Evolutionary conservation across 2,888 invertebrate genomes (phyloP).

Genomic region (Harmothoe impar): DNA sequence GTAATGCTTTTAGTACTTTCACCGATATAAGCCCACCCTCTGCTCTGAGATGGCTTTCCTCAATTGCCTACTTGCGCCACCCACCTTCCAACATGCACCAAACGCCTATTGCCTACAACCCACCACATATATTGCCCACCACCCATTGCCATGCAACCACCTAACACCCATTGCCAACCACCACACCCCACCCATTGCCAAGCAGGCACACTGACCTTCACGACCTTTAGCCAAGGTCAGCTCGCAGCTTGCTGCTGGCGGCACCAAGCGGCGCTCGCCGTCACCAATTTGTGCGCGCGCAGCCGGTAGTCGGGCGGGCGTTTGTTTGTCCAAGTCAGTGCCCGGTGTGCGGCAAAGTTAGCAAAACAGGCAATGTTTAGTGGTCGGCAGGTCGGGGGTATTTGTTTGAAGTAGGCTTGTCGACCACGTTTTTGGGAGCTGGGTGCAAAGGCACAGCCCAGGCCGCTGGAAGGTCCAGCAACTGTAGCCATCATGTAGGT

Average conservation of each 20-base stretch:
- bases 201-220: neutral
- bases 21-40: too few relatives aligned
- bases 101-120: too few relatives aligned
- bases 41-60: too few relatives aligned
- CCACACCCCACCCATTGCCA: too few relatives aligned
- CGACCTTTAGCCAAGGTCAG: constrained; percentile 17
- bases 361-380: constrained; percentile 22
- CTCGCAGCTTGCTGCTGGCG: neutral
- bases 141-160: too few relatives aligned
- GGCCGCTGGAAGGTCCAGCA: neutral
- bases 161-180: too few relatives aligned
- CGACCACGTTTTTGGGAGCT: neutral
- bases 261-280: constrained; percentile 24
- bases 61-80: too few relatives aligned
- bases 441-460: neutral
- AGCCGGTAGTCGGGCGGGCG: neutral
- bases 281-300: constrained; percentile 30
- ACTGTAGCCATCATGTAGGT: neutral
- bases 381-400: neutral
- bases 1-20: too few relatives aligned
- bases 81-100: too few relatives aligned
- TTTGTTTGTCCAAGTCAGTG: constrained; percentile 36
- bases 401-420: constrained; percentile 12
- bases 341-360: neutral
- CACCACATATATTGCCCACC: too few relatives aligned